Evolutionary conservation across 2,113 vertebrate genomes (phyloP).

Genomic region (Salvelinus fontinalis): DNA sequence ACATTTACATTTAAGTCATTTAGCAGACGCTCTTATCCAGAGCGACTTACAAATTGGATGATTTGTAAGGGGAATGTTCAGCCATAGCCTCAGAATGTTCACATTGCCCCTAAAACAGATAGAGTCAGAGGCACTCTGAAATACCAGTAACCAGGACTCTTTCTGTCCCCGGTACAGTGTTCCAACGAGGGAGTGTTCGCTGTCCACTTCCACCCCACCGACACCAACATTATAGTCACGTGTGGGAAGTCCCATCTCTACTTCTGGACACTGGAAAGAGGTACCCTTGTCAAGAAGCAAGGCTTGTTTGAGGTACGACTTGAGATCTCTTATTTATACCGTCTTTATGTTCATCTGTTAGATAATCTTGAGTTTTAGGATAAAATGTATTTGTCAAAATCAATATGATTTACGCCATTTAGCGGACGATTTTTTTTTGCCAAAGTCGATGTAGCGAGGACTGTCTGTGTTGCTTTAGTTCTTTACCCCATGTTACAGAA

Average conservation of each 20-base stretch:
- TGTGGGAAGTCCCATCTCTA: conserved; percentile 97
- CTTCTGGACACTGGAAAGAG: conserved; percentile 95
- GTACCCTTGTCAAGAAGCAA: conserved; percentile 90
- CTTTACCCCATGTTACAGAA: neutral
- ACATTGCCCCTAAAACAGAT: no score
- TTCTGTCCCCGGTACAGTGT: conserved; percentile 71
- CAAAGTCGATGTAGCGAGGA: neutral
- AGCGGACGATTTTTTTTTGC: no score
- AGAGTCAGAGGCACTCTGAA: no score
- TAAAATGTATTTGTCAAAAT: no score
- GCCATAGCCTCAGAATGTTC: no score
- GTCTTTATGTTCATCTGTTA: no score
- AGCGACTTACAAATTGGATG: no score
- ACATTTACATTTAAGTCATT: no score
- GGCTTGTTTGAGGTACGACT: conserved; percentile 91
- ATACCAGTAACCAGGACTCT: neutral
- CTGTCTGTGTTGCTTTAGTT: neutral
- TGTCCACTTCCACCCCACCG: conserved; percentile 95
- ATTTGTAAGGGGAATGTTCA: no score
- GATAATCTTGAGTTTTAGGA: no score
- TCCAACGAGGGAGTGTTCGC: conserved; percentile 96
- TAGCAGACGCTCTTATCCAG: no score
- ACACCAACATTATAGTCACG: conserved; percentile 91
- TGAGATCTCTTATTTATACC: neutral
- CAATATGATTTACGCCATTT: no score